Evolutionary conservation across 1,140 invertebrate species (phyloP), one percentile per base, ranked within the genome.

Genomic region (Drosophila kanapiae): DNA sequence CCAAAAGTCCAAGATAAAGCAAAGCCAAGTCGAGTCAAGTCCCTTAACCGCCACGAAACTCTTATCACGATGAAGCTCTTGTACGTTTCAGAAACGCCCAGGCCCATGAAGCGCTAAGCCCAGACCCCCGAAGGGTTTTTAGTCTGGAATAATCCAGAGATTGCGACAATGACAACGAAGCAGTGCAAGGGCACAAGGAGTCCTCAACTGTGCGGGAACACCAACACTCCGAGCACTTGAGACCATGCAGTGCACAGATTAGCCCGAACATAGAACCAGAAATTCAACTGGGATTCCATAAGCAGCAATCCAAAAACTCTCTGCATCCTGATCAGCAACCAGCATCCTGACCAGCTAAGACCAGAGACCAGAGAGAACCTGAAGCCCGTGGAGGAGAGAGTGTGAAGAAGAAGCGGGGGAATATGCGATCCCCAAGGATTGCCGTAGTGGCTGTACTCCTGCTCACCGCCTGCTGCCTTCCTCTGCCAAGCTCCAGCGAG

Each of bases 121-220:
- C 9, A 37, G 47, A 11, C 40, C n/a, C n/a, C 18, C 29, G 3
- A 10, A 33, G 59, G 18, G 53, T 45, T 18, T 18, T 35, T 29
- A 7, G 56, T n/a, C 14, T 65, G 63, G 43, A 67, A 37, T 23
- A 35, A n/a, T 2, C 23, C 37, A 47, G 53, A 76, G 31, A 76
- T 61, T 43, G 56, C 75, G 56, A 78, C 56, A 68, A 78, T 78
- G 75, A 77, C 47, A 54, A 29, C 45, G 53, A 33, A 33, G 38
- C 59, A 58, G 27, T 11, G 54, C 51, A 54, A 42, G 11, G 37
- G 27, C 23, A 23, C 23, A 23, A 75, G 35, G 29, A 56, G 33
- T 29, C 43, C 23, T 29, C 43, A 58, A 72, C 43, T 70, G 69
- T 58, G 51, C 54, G 67, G 69, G 23, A 49, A 37, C 18, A 59